Conservation (phyloP, 2,888 invertebrate genomes). For the Keiferia lycopersicella region DNA sequence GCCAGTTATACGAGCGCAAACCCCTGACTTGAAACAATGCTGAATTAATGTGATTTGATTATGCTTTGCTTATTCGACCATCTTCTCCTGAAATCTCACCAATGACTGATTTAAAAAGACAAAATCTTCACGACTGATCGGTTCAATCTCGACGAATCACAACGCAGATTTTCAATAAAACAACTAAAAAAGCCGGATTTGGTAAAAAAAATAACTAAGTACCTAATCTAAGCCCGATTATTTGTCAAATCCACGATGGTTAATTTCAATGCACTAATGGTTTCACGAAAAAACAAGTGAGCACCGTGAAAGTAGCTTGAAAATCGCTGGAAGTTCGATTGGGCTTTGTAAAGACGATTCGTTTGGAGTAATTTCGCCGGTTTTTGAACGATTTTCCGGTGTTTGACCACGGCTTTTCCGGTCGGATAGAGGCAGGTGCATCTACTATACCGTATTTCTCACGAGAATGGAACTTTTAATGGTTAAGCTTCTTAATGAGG, state of each 20-base stretch:
- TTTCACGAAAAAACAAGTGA: conserved; percentile 55
- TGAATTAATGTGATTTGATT: not conserved
- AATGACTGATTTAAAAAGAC: conserved; percentile 31
- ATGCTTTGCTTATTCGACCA: not conserved
- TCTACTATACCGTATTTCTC: conserved; percentile 64
- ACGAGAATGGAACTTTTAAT: conserved; percentile 68
- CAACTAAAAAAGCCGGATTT: conserved; percentile 35
- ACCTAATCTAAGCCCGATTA: conserved; percentile 36
- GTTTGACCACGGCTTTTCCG: conserved; percentile 74
- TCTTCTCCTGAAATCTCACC: not conserved
- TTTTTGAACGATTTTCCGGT: conserved; percentile 77
- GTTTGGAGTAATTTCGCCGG: conserved; percentile 71
- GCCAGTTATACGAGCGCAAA: not conserved
- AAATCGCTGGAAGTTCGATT: conserved; percentile 58
- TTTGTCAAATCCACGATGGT: conserved; percentile 53
- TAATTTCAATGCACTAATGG: conserved; percentile 73
- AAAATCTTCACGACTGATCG: conserved; percentile 34
- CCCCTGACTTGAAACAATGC: not conserved
- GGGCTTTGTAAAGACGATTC: conserved; percentile 60
- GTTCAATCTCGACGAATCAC: conserved; percentile 30
- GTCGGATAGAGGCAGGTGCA: conserved; percentile 71
- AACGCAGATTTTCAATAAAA: conserved; percentile 38
- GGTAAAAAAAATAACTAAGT: conserved; percentile 36
- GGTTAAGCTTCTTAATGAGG: conserved; percentile 58
- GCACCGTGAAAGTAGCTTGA: conserved; percentile 68